Evolutionary conservation across 2,888 invertebrate species (phyloP), one percentile per base, ranked within the genome.

Genomic region (Augiades crinisus): DNA sequence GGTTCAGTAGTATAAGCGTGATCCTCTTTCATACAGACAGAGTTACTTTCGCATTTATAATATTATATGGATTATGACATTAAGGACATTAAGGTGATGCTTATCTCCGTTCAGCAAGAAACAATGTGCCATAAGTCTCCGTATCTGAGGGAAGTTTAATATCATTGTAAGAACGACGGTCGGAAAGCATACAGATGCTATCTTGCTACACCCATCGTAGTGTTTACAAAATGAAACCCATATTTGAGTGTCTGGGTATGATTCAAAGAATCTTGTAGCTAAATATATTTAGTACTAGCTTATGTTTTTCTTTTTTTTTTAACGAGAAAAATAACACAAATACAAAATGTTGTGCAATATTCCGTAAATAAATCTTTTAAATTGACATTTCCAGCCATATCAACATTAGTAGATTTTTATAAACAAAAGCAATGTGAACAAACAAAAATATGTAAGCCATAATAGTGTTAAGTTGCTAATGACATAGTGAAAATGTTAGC

Each of bases 401-500:
- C 55, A 40, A 45, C 12, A 4, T 36, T 36, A 16, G 12, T 40
- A n/a, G 37, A 46, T 55, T 37, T 44, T 36, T 33, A n/a, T 14
- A 40, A 53, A 51, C 41, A 22, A 31, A 41, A 12, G 7, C 34
- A 31, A 30, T 33, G n/a, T 27, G 5, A 59, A 65, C 55, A 70
- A 78, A 64, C 72, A 76, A 77, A 62, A 67, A 64, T 50, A 78
- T 81, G 75, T 72, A 62, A 78, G 75, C 80, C 75, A 76, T 76
- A 77, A 67, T 71, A 78, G 74, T 74, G 60, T 61, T 73, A 76
- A 67, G 65, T 67, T 64, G 65, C 60, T 61, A 65, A 76, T 78
- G 81, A 77, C 64, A 54, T 55, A 60, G 71, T 76, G 63, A 91
- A 85, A 81, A 93, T 93, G 93, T 85, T 93, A 86, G 92, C 92